Percentiles rank a stretch among this genome's conserved stretches.
Evolutionary conservation across 2,797 vertebrate genomes (phyloP).

Genomic region (Mus minutoides): DNA sequence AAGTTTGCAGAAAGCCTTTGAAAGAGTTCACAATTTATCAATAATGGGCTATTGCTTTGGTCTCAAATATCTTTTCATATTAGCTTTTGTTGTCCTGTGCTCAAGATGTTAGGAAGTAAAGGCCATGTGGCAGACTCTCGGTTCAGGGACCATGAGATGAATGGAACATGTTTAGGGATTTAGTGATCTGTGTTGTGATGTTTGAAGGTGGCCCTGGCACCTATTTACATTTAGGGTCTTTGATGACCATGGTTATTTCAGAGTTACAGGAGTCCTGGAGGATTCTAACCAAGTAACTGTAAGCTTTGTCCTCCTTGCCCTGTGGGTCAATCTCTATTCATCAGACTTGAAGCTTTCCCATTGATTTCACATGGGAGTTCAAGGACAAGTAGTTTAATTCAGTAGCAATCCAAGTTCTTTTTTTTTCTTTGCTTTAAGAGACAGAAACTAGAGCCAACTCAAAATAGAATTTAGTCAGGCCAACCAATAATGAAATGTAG

Average conservation of each 20-base stretch:
- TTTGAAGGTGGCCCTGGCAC: neutral
- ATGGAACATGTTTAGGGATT: neutral
- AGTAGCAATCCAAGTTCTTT: neutral
- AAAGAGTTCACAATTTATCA: neutral
- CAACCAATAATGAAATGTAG: neutral
- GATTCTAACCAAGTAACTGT: neutral
- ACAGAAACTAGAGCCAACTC: neutral
- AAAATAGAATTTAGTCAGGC: neutral
- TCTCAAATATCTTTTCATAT: neutral
- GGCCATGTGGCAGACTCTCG: neutral
- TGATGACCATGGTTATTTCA: neutral
- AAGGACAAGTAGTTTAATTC: neutral
- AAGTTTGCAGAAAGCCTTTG: neutral
- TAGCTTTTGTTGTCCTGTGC: neutral
- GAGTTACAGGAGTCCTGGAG: neutral
- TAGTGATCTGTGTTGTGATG: neutral
- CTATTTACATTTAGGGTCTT: neutral
- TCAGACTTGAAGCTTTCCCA: conserved; percentile 12
- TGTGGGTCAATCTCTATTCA: neutral
- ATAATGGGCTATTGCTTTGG: neutral
- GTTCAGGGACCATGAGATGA: neutral
- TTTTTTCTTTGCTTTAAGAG: neutral
- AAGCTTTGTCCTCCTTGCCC: neutral
- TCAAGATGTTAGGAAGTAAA: neutral
- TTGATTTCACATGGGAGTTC: neutral